Evolutionary conservation across 2,113 vertebrate species (phyloP).

Genomic region (Actenoides hombroni): DNA sequence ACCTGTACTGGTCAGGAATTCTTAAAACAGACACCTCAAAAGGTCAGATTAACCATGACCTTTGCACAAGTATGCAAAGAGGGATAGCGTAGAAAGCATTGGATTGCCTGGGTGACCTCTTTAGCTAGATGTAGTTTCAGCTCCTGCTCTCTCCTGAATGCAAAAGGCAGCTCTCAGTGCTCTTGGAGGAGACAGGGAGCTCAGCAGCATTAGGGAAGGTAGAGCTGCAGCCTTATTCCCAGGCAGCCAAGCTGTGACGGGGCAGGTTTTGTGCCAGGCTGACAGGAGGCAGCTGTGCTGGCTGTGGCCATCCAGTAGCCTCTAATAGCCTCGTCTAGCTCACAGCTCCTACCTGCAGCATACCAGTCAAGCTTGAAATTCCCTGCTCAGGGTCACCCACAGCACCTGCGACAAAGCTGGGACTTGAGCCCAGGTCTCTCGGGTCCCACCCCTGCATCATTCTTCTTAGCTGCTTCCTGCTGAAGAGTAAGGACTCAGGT

Average conservation of each 20-base stretch:
- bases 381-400: not conserved
- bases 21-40: slow-evolving; percentile 19
- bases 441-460: not conserved
- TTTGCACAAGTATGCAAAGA: not conserved
- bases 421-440: not conserved
- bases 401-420: not conserved
- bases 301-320: not conserved
- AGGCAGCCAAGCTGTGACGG: not conserved
- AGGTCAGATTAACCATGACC: not conserved
- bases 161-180: not conserved
- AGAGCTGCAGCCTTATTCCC: not conserved
- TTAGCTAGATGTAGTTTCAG: not conserved
- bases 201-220: rapidly evolving
- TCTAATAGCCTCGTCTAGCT: not conserved
- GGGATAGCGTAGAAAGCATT: not conserved
- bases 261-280: rapidly evolving
- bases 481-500: not conserved
- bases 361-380: rapidly evolving
- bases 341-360: not conserved
- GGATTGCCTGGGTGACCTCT: not conserved
- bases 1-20: not conserved
- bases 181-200: not conserved
- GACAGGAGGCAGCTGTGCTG: not conserved
- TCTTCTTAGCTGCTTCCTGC: not conserved
- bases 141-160: not conserved